These are phyloP conservation scores for Sarcophilus harrisii DNA, from an alignment of 2,797 vertebrate genomes.

Conservation along the genomic window DNA sequence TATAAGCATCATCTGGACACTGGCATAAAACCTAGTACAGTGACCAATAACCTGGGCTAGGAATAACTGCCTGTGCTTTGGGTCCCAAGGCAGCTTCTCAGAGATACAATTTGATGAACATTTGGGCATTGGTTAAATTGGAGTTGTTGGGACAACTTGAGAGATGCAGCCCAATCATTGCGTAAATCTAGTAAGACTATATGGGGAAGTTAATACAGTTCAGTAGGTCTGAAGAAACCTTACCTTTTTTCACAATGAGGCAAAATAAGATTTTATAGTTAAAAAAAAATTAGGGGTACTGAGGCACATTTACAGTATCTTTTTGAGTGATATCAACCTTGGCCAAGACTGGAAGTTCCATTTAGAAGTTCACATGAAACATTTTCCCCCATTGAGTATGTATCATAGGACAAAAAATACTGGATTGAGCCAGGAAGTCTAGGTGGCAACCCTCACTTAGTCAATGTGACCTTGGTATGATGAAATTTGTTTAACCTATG, in stretches of 20 bases:
- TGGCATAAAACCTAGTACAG: slow-evolving; percentile 56
- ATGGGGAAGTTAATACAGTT: slow-evolving; percentile 74
- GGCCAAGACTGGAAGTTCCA: slow-evolving; percentile 45
- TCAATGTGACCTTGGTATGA: neutral
- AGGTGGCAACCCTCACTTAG: neutral
- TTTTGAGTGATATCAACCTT: slow-evolving; percentile 24
- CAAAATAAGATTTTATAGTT: slow-evolving; percentile 47
- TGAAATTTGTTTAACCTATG: neutral
- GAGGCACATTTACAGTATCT: slow-evolving; percentile 67
- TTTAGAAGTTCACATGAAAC: neutral
- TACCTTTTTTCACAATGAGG: slow-evolving; percentile 62
- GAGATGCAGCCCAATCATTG: slow-evolving; percentile 45
- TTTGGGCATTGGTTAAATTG: slow-evolving; percentile 40
- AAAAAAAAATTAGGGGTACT: slow-evolving; percentile 63
- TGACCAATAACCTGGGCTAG: slow-evolving; percentile 52
- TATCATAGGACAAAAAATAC: neutral
- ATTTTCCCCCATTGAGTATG: neutral
- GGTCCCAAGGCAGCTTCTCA: slow-evolving; percentile 48
- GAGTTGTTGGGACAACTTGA: slow-evolving; percentile 51
- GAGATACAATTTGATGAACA: slow-evolving; percentile 64
- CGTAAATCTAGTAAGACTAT: slow-evolving; percentile 74
- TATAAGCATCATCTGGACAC: slow-evolving; percentile 69
- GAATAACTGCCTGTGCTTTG: slow-evolving; percentile 42
- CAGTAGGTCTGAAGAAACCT: slow-evolving; percentile 68
- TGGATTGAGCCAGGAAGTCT: neutral